A percentile compares a stretch with the other conserved stretches of the same genome.
Evolutionary conservation across 1,140 invertebrate species (phyloP).

Genomic region (Heliconius hermathena): DNA sequence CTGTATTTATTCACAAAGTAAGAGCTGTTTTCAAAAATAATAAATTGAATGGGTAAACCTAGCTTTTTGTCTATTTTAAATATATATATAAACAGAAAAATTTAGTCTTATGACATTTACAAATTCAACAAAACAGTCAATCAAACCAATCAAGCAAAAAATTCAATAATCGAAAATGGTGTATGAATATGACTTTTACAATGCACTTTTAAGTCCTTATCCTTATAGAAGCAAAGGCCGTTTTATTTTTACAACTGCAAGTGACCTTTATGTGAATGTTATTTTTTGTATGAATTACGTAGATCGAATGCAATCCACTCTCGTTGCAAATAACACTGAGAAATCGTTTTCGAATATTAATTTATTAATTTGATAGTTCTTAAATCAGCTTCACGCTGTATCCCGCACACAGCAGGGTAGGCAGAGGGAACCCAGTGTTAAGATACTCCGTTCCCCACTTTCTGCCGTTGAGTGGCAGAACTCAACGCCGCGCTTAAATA

Average conservation of each 20-base stretch:
- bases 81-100: neutral
- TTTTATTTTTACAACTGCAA: constrained; percentile 28
- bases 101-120: neutral
- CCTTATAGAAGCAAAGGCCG: constrained; percentile 24
- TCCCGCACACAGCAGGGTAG: too few species aligned
- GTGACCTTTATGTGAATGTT: constrained; percentile 40
- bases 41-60: too few species aligned
- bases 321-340: neutral
- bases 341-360: neutral
- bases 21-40: too few species aligned
- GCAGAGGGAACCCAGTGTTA: too few species aligned
- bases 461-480: too few species aligned
- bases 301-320: constrained; percentile 5
- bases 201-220: constrained; percentile 25
- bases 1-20: too few species aligned
- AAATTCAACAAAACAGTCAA: neutral
- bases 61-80: too few species aligned
- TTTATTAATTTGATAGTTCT: neutral
- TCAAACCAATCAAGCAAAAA: neutral
- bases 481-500: too few species aligned
- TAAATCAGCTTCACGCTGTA: too few species aligned
- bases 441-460: too few species aligned
- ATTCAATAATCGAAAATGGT: neutral
- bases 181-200: neutral
- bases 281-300: constrained; percentile 30